Base-by-base conservation (phyloP, 2,888 invertebrate species). In the Opisthograptis luteolata region DNA sequence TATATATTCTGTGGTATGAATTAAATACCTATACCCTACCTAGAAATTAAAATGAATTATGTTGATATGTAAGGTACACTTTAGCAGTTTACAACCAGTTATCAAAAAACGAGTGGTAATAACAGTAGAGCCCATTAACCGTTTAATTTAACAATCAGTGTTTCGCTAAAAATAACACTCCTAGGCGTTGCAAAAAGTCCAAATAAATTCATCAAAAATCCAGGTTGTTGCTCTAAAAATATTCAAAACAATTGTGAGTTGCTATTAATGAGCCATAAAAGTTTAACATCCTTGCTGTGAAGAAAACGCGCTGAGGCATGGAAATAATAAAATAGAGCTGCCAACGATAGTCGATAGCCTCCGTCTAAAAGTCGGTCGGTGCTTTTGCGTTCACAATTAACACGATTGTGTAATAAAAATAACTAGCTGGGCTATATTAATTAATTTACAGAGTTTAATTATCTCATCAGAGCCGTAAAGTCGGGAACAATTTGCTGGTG, bases 381-480 rank as follows among this genome's bases (percentile, higher is more conserved):
- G 70, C 76, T 78, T 81, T 81, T 76, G 68, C 71, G 59, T 62
- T 57, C 60, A 64, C 70, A 73, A 76, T 77, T 76, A 79, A 81
- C 75, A 75, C 77, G 76, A 76, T 76, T 76, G 72, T 69, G 70
- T 81, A 75, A 77, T 81, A 79, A 82, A 83, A 82, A 75, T 78
- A 79, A 81, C 76, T 79, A 79, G 80, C 64, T 73, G 76, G 72
- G 68, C 76, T 44, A 77, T 79, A 81, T 78, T 84, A 87, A 87
- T 88, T 87, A 87, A 86, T 86, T 84, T 86, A 83, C 77, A 71
- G 76, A 79, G 73, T 81, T 82, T 88, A 87, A 89, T 88, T 87
- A 86, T 84, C 85, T 85, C 85, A 83, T 88, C 87, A 84, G 72
- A 70, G 73, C 74, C 69, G 76, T 76, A 73, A 75, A 78, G 76